Base-by-base conservation (phyloP, 2,888 invertebrate genomes). In the Drosophila borealis region DNA sequence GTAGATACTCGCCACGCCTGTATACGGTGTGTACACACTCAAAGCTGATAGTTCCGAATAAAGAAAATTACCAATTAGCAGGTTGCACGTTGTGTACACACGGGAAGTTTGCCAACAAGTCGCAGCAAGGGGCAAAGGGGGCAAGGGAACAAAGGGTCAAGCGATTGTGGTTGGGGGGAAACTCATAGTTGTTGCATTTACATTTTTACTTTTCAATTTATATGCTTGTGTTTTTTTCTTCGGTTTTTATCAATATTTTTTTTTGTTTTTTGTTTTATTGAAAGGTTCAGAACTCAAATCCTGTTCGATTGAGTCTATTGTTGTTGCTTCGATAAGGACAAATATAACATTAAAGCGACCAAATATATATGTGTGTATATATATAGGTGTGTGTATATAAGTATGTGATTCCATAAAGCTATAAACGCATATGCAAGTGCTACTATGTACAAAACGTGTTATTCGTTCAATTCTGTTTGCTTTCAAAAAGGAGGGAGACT, bases 61-160 rank as follows among this genome's bases (percentile, higher is more conserved):
- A 56, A 48, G 29, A 63, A 48, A 33, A 61, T 68, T 50, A 53
- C 69, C 67, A 77, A 83, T 78, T 80, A 83, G 78, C 82, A 51
- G 72, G 57, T 55, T 37, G 19, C 73, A 70, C 81, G 70, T 50
- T 76, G 46, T 50, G 55, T 63, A 83, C 60, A 81, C 80, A 82
- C 66, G 79, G 82, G 81, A 82, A 81, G 86, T 86, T 86, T 69
- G 48, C 57, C 14, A n/a, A 50, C 53, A 39, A 42, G 42, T 8
- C 29, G 29, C 2, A 11, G 5, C 4, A 10, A 17, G 42, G 19
- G 19, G 5, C 19, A 17, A 17, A 11, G 42, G 13, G 11, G 4
- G 21, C 13, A 36, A 1, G 11, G n/a, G 41, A n/a, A n/a, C n/a
- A 8, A 8, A 2, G 4, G n/a, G 41, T 10, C 37, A 1, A 11